These are phyloP conservation scores for Pheosia gnoma DNA, from an alignment of 2,888 invertebrate genomes.

Conservation along the genomic window DNA sequence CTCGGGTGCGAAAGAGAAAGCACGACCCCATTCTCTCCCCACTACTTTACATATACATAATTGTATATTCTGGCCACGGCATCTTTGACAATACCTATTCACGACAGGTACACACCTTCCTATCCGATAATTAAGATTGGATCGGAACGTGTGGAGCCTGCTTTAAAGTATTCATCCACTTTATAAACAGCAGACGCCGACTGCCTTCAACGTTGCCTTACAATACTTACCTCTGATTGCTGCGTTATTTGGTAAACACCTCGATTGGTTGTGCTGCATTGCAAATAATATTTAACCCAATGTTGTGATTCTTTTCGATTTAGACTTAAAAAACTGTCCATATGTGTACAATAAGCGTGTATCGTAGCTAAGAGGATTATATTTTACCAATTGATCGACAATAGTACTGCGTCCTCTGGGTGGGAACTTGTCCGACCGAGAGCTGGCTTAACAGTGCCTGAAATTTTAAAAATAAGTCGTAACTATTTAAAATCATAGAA, in stretches of 20 bases:
- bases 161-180: background rate
- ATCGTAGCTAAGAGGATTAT: constrained; percentile 33
- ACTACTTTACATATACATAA: too few relatives aligned
- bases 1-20: too few relatives aligned
- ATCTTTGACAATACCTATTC: too few relatives aligned
- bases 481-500: too few relatives aligned
- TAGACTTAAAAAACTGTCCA: constrained; percentile 28
- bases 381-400: constrained; percentile 34
- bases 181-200: constrained; percentile 27
- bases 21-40: too few relatives aligned
- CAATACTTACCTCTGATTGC: constrained; percentile 46
- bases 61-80: too few relatives aligned
- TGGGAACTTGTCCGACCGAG: constrained; percentile 21
- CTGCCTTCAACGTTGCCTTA: constrained; percentile 74
- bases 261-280: constrained; percentile 63
- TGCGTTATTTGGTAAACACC: constrained; percentile 47
- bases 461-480: constrained; percentile 33
- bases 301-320: constrained; percentile 56
- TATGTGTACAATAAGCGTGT: constrained; percentile 17
- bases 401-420: constrained; percentile 35
- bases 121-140: too few relatives aligned
- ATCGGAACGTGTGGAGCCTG: too few relatives aligned
- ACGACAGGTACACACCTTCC: too few relatives aligned
- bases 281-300: constrained; percentile 48
- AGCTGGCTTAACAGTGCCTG: constrained; percentile 58